Base-by-base conservation (phyloP, 53 echinoderm and acorn worm genomes). In the Patiria pectinifera region DNA sequence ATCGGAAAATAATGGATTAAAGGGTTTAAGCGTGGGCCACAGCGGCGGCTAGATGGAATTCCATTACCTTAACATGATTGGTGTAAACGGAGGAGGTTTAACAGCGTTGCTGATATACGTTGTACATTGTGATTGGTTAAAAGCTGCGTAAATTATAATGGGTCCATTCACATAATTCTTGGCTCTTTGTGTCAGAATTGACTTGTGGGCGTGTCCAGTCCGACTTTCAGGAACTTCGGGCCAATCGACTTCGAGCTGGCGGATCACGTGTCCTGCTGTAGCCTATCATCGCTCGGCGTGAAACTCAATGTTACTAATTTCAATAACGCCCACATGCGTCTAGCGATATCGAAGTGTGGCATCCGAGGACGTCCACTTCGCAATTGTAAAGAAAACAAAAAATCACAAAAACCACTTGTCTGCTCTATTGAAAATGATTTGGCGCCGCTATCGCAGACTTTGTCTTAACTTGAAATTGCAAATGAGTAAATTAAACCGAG, bases 61-160 rank as follows among this genome's bases (percentile, higher is more conserved):
- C 90, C 90, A 90, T 90, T 90, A 90, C 90, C 80, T 66, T 90
- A 90, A 63, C 22, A 46, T 90, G 80, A 90, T 90, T 90, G 63
- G 90, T 61, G 90, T 90, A 90, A 90, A 90, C 63, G 58, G 66
- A 53, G 62, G 81, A 35, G 72, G 53, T 6, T 66, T 66, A 66
- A 18, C 19, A 15, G 1, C 47, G 80, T 46, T 47, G 80, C 80
- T 45, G 53, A 53, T 53, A 8, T 45, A 79, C 80, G 11, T 66
- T 25, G 26, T 15, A 35, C 86, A 44, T 59, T 19, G 78, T 78
- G 77, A 88, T 78, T 88, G 88, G 88, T 88, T 88, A 88, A 88
- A 78, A 88, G 62, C 62, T 26, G 59, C 19, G 61, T 60, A 18
- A 53, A 79, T 79, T n/a, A 47, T 45, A 47, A 3, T 10, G 21